Conservation (phyloP, 2,888 invertebrate species). For the Megalurothrips usitatus region DNA sequence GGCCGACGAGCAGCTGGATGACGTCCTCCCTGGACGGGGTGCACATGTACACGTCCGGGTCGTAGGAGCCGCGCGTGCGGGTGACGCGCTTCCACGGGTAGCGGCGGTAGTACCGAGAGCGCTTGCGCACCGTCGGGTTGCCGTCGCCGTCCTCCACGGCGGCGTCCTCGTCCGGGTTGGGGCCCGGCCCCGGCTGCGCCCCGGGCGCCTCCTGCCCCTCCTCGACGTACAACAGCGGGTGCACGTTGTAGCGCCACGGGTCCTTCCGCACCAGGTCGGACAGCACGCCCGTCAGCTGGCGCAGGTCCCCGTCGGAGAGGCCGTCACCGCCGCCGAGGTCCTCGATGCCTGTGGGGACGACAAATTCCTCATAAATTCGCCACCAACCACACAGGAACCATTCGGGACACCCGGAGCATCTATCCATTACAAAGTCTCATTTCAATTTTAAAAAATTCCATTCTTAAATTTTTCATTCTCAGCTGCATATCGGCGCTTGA, state of each 20-base stretch:
- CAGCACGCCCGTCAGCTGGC: conserved; percentile 40
- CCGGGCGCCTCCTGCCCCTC: conserved; percentile 20
- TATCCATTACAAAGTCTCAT: no score
- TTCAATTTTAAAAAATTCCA: no score
- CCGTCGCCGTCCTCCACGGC: conserved; percentile 32
- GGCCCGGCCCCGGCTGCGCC: conserved; percentile 30
- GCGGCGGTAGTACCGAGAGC: conserved; percentile 54
- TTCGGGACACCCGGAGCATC: no score
- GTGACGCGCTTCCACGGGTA: conserved; percentile 61
- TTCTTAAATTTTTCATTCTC: no score
- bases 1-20: conserved; percentile 55
- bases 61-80: conserved; percentile 46
- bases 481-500: no score
- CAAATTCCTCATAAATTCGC: no score
- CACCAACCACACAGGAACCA: no score
- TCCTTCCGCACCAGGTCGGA: conserved; percentile 42
- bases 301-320: conserved; percentile 33
- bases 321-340: neutral
- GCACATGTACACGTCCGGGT: conserved; percentile 58
- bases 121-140: conserved; percentile 29
- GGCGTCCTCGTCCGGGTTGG: conserved; percentile 26
- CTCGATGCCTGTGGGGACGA: neutral
- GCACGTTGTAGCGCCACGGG: conserved; percentile 43
- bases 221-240: conserved; percentile 46
- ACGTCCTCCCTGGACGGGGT: conserved; percentile 60